Base-by-base conservation (phyloP, 2,888 invertebrate species). In the Ptilodon capucinus region DNA sequence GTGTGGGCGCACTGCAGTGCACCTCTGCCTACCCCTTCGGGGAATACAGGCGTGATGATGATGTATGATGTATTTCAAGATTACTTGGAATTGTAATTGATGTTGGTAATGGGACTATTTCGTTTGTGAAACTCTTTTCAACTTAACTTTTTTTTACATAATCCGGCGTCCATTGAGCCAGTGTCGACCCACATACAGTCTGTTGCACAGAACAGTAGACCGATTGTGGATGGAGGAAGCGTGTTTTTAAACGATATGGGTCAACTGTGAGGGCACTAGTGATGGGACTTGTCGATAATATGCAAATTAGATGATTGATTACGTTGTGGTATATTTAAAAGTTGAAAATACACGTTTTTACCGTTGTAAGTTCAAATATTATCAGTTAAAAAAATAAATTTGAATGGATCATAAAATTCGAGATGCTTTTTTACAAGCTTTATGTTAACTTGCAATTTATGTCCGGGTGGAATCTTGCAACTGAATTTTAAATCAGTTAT, bases 211-310 rank as follows among this genome's bases (percentile, higher is more conserved):
- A 78, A 84, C 85, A 85, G 84, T 76, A 70, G 74, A 70, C 73
- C 69, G 80, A 76, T 83, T 85, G 84, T 85, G 77, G 78, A 72
- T 71, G 74, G 79, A 81, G 84, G 86, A 85, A 85, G 81, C 79
- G 63, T 68, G 73, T 78, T 80, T 81, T 84, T 80, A 68, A 63
- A 71, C 70, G 63, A 86, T 84, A 86, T 84, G 77, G 88, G 88
- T 85, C 88, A 82, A 70, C 72, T 70, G 74, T 74, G 62, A 67
- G 64, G 64, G 45, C 48, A 40, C 18, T 78, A 83, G 81, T 64
- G 81, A 68, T 57, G 79, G 47, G 49, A 55, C 3, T 43, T 58
- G 48, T 68, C 68, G 70, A 74, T 64, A 47, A 46, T 17, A 40
- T 39, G 32, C 25, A 18, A 39, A 21, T 14, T 21, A 23, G 8